A percentile compares a stretch with the other conserved stretches of the same genome.
These are phyloP conservation scores for Nibea albiflora DNA, from an alignment of 2,113 vertebrate genomes.

Conservation along the genomic window DNA sequence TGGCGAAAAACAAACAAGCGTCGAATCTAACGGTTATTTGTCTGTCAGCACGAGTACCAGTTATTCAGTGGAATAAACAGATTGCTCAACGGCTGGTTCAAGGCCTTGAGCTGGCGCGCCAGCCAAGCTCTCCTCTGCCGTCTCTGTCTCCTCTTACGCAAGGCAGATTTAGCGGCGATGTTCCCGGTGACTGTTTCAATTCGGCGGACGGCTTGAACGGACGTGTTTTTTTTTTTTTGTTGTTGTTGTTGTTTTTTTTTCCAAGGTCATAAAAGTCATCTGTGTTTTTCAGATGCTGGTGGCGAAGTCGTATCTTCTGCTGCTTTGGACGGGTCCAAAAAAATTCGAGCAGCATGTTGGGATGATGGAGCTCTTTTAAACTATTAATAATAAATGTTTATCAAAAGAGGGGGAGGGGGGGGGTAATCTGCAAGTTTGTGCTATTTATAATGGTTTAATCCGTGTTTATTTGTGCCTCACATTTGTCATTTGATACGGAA, in stretches of 20 bases:
- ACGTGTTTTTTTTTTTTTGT: no score
- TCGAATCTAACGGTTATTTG: slow-evolving; percentile 47
- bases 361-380: slow-evolving; percentile 4
- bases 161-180: slow-evolving; percentile 41
- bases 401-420: background rate
- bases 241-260: background rate
- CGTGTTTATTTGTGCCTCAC: slow-evolving; percentile 11
- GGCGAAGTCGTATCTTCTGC: slow-evolving; percentile 3
- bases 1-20: background rate
- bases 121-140: slow-evolving; percentile 54
- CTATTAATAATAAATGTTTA: background rate
- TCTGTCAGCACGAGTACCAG: slow-evolving; percentile 45
- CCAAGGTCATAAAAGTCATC: slow-evolving; percentile 11
- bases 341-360: background rate
- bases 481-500: slow-evolving; percentile 32
- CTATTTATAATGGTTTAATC: slow-evolving; percentile 5
- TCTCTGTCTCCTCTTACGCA: slow-evolving; percentile 56
- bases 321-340: background rate
- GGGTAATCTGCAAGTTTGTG: background rate
- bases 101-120: slow-evolving; percentile 52
- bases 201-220: background rate
- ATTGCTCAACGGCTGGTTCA: slow-evolving; percentile 76
- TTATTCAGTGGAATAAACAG: slow-evolving; percentile 68
- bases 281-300: slow-evolving; percentile 18
- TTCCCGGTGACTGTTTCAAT: slow-evolving; percentile 22